Evolutionary conservation across 2,888 invertebrate species (phyloP).

Genomic region (Drosophila tripunctata): DNA sequence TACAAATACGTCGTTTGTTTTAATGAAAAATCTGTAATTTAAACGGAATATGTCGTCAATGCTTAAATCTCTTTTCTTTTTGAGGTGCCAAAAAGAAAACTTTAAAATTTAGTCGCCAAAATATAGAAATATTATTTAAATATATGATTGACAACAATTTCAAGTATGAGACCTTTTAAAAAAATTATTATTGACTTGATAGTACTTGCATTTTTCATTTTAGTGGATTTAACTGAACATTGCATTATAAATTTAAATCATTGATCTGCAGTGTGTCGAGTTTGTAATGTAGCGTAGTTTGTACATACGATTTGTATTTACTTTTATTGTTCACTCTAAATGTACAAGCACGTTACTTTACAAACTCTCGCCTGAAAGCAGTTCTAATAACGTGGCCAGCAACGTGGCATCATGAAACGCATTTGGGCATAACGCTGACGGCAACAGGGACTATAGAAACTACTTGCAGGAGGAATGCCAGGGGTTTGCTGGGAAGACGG

Average conservation of each 20-base stretch:
- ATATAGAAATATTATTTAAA: constrained; percentile 2
- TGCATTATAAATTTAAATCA: not conserved
- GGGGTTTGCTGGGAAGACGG: not conserved
- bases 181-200: not conserved
- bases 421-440: constrained; percentile 58
- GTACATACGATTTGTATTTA: constrained; percentile 14
- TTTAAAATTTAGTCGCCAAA: constrained; percentile 32
- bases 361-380: constrained; percentile 10
- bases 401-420: constrained; percentile 63
- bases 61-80: not conserved
- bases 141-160: constrained; percentile 30
- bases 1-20: constrained; percentile 12
- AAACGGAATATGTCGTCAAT: constrained; percentile 45
- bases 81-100: constrained; percentile 18
- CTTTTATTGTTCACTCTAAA: not conserved
- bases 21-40: constrained; percentile 66
- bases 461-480: constrained; percentile 10
- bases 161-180: not conserved
- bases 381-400: constrained; percentile 47
- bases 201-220: not conserved
- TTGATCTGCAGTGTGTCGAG: constrained; percentile 10
- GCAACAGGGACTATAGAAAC: constrained; percentile 32
- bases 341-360: constrained; percentile 52
- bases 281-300: constrained; percentile 46
- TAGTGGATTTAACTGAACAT: not conserved